Percentiles rank a stretch among this genome's conserved stretches.
Evolutionary conservation across 2,797 vertebrate genomes (phyloP).

Genomic region (Oreochromis grahami): DNA sequence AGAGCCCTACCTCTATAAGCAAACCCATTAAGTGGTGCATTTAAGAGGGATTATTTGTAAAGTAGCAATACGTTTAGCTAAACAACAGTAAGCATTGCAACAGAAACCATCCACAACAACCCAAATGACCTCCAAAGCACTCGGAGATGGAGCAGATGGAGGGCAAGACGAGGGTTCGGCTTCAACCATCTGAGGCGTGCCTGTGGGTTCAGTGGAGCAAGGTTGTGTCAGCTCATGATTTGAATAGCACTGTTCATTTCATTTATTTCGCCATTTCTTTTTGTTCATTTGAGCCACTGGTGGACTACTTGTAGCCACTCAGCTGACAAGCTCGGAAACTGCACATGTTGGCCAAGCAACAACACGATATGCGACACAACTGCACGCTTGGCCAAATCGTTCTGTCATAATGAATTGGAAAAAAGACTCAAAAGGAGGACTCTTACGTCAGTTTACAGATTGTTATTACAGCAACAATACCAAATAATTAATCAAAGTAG

Average conservation of each 20-base stretch:
- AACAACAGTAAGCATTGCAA: background rate
- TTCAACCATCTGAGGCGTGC: background rate
- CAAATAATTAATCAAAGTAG: background rate
- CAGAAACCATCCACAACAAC: background rate
- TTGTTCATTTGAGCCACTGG: background rate
- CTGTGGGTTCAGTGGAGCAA: background rate
- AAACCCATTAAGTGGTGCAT: background rate
- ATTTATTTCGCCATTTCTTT: background rate
- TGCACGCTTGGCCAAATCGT: background rate
- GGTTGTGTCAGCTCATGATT: background rate
- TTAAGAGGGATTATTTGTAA: background rate
- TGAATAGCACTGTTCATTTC: background rate
- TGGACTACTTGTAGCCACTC: background rate
- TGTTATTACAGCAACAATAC: background rate
- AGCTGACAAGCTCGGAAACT: background rate
- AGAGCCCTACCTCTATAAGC: background rate
- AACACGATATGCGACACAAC: background rate
- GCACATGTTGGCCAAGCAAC: background rate
- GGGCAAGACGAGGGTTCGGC: background rate
- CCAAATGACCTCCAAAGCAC: background rate
- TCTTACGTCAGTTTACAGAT: background rate
- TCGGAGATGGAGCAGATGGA: background rate
- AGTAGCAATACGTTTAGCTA: background rate
- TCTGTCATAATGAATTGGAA: background rate
- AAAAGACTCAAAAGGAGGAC: background rate